phyloP scores from a whole-genome alignment of 2,888 invertebrate genomes.

The Chloromyia formosa region DNA sequence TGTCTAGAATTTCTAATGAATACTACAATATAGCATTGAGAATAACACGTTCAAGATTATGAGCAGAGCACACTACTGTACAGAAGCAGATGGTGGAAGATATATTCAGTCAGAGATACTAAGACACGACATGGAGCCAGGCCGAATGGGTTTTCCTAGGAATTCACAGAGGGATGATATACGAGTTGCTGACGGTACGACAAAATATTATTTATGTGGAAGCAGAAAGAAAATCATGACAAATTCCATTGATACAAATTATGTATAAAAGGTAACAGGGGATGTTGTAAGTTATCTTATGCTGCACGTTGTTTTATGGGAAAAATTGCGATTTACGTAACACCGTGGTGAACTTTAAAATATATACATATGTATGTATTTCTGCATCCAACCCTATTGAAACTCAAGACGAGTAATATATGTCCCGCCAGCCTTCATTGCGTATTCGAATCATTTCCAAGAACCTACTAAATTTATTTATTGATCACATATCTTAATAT shows the following conservation, averaged over 20 bases:
- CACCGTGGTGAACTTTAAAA: no score
- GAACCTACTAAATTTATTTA: background rate
- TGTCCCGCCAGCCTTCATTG: background rate
- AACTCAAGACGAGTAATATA: background rate
- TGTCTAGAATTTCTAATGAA: slow-evolving; percentile 40
- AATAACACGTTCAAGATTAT: slow-evolving; percentile 20
- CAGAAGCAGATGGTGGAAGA: background rate
- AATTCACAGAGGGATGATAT: background rate
- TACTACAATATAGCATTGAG: slow-evolving; percentile 4
- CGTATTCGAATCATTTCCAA: background rate
- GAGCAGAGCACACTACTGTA: slow-evolving; percentile 1
- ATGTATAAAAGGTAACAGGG: slow-evolving; percentile 1
- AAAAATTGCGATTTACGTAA: no score
- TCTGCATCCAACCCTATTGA: background rate
- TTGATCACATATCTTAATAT: background rate
- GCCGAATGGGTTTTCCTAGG: background rate
- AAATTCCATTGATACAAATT: slow-evolving; percentile 33
- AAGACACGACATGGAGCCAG: no score
- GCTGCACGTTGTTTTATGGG: no score
- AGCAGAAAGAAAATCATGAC: slow-evolving; percentile 13
- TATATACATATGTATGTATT: background rate
- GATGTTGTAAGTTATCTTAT: no score
- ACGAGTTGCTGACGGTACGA: slow-evolving; percentile 6
- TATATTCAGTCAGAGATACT: background rate
- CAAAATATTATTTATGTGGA: slow-evolving; percentile 1